Conservation (phyloP, 2,888 invertebrate genomes). For the Noctua comes region DNA sequence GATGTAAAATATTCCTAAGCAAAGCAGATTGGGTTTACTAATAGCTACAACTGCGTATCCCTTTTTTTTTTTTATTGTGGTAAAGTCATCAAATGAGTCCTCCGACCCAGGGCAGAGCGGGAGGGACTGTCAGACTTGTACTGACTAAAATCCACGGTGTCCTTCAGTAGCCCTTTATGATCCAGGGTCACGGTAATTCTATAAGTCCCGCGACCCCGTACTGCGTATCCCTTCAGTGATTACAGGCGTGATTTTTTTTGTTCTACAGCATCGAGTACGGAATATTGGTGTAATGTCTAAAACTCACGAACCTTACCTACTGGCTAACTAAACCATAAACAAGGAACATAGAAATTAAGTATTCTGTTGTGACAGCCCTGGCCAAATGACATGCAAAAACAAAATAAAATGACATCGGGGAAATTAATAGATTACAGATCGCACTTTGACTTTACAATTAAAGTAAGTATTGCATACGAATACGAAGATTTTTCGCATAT, state of each 20-base stretch:
- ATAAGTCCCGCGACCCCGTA: too few species aligned
- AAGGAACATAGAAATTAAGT: constrained; percentile 46
- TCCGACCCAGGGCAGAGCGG: too few species aligned
- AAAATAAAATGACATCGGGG: not conserved
- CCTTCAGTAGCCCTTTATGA: too few species aligned
- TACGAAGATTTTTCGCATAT: not conserved
- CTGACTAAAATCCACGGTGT: too few species aligned
- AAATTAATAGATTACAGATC: not conserved
- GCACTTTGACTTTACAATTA: not conserved
- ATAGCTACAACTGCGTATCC: not conserved
- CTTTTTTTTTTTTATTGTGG: too few species aligned
- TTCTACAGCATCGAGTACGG: constrained; percentile 9
- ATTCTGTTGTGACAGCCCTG: not conserved
- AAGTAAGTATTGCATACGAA: not conserved
- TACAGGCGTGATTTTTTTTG: not conserved
- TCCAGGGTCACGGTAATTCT: too few species aligned
- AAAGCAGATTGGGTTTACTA: not conserved
- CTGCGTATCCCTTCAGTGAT: not conserved
- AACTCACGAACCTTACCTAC: constrained; percentile 35
- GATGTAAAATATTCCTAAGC: not conserved
- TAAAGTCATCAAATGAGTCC: too few species aligned
- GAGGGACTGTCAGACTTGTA: too few species aligned
- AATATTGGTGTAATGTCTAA: not conserved
- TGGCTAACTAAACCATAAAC: constrained; percentile 40
- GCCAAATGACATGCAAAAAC: not conserved